Evolutionary conservation across 1,140 invertebrate genomes (phyloP), one percentile per base, ranked within the genome.

Genomic region (Sesamia nonagrioides): DNA sequence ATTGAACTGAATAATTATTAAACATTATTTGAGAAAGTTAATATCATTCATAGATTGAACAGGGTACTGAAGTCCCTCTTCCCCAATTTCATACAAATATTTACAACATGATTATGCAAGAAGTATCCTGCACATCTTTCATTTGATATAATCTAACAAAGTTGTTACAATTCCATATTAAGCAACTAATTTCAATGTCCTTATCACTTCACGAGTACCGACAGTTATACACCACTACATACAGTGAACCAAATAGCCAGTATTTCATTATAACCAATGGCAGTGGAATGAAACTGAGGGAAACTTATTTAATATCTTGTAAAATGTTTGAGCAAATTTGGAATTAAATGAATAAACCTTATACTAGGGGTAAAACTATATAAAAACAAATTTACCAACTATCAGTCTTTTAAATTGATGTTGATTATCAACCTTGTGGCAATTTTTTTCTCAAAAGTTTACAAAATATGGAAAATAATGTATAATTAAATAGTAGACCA

Each of bases 381-480:
- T 93, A 95, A 94, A 48, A 95, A 95, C 92, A 91, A 92, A 86
- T 87, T 95, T 95, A 95, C 89, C 93, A 95, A 93, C 95, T 95
- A 95, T 95, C 95, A 95, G 95, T 95, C 95, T 95, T 95, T 92
- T 94, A 94, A 94, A 95, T 95, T 95, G 95, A 95, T 95, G 93
- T 95, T 92, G 92, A 93, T 94, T 92, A 92, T 93, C 92, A 95
- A 94, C 91, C 93, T 92, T 91, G 88, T 93, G 89, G 90, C 91
- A 92, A 91, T 89, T 91, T 89, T 82, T 88, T 82, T 93, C 92
- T 94, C 93, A 95, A 95, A 95, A 95, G 92, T 94, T 95, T 95
- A 95, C 92, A 95, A 94, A 92, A 87, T 75, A 56, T 75, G 81
- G 56, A 88, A 87, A 83, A 68, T 18, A 85, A 89, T 48, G 72